Conservation (phyloP, 92 coral and sea anemone genomes). For the Palythoa caribaeorum region DNA sequence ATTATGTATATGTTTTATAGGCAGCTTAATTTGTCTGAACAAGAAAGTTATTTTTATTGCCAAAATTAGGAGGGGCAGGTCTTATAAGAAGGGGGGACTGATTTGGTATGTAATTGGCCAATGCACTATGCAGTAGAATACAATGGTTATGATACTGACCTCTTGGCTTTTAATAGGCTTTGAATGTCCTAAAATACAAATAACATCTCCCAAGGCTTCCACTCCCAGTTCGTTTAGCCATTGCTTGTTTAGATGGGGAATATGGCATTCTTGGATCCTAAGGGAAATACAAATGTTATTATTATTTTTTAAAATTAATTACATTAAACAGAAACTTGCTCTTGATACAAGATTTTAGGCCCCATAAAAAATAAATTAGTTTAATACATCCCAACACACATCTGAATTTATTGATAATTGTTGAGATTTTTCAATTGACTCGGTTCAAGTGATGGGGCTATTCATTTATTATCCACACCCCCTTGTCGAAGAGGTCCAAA, state of each 20-base stretch:
- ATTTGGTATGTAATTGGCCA: background rate
- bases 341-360: too few species aligned
- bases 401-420: too few species aligned
- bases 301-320: too few species aligned
- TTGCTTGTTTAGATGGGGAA: constrained; percentile 49
- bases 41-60: background rate
- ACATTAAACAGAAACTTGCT: too few species aligned
- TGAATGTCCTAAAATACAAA: constrained; percentile 27
- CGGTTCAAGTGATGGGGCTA: too few species aligned
- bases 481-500: too few species aligned
- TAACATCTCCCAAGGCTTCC: constrained; percentile 62
- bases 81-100: background rate
- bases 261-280: constrained; percentile 58
- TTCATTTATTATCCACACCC: too few species aligned
- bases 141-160: constrained; percentile 42
- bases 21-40: background rate
- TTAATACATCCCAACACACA: too few species aligned
- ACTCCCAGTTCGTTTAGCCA: constrained; percentile 58
- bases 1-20: background rate
- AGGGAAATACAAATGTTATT: too few species aligned
- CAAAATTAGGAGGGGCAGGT: background rate
- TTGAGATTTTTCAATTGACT: too few species aligned
- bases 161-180: constrained; percentile 38
- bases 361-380: too few species aligned
- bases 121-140: constrained; percentile 13